phyloP scores from a whole-genome alignment of 2,113 vertebrate genomes.

The Oreocharis arfaki region DNA sequence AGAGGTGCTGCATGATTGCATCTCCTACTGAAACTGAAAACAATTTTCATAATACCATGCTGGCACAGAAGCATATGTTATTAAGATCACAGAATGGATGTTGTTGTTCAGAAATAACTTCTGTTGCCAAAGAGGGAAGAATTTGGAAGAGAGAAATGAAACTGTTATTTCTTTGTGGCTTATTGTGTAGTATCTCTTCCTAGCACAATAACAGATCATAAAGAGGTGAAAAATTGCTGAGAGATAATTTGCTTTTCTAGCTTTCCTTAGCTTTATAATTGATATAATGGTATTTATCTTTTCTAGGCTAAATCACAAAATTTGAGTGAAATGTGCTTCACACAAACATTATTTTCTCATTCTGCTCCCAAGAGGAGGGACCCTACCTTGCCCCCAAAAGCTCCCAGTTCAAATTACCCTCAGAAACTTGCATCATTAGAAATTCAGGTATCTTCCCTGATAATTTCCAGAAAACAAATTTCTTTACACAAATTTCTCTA shows the following conservation, averaged over 20 bases:
- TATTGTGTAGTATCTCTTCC: background rate
- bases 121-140: background rate
- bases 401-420: background rate
- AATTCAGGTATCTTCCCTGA: background rate
- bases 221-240: background rate
- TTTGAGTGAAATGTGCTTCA: background rate
- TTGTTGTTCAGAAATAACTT: constrained; percentile 26
- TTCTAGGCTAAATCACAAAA: background rate
- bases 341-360: background rate
- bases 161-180: background rate
- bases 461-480: background rate
- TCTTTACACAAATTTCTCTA: background rate
- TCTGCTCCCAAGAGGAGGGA: background rate
- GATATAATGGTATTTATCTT: background rate
- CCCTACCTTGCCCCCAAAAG: background rate
- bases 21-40: background rate
- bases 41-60: constrained; percentile 5
- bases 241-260: background rate
- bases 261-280: background rate
- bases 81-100: constrained; percentile 29
- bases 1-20: background rate
- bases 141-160: background rate
- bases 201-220: background rate
- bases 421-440: background rate
- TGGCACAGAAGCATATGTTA: background rate